These are phyloP conservation scores for Autographa pulchrina DNA, from an alignment of 2,888 invertebrate species.

Conservation along the genomic window DNA sequence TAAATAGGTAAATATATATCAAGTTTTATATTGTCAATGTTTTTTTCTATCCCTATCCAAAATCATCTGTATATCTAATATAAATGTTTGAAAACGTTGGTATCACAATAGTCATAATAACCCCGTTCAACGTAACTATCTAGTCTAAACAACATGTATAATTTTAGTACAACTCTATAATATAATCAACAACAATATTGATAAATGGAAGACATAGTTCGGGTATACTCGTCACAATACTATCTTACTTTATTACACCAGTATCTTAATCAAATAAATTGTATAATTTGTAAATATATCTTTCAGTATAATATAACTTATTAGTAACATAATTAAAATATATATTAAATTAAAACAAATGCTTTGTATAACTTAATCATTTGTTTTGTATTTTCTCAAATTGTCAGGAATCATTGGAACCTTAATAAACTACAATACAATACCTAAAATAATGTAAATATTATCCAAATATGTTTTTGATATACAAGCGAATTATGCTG, in stretches of 20 bases:
- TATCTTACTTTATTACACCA: constrained; percentile 34
- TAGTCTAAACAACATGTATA: constrained; percentile 69
- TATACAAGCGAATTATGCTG: constrained; percentile 45
- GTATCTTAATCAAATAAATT: constrained; percentile 42
- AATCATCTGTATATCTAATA: constrained; percentile 59
- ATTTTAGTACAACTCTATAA: constrained; percentile 60
- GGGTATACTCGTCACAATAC: constrained; percentile 46
- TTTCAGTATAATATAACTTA: constrained; percentile 34
- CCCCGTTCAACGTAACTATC: constrained; percentile 55
- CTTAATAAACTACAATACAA: constrained; percentile 41
- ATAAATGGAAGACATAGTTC: constrained; percentile 67
- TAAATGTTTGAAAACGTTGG: constrained; percentile 52
- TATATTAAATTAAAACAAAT: constrained; percentile 23
- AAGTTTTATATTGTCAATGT: background rate
- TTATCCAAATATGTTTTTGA: constrained; percentile 62
- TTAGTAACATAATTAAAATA: constrained; percentile 34
- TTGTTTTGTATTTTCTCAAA: constrained; percentile 14
- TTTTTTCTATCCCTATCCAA: background rate
- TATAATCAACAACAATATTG: constrained; percentile 65
- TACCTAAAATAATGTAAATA: constrained; percentile 58
- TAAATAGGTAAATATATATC: background rate
- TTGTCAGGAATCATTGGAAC: constrained; percentile 28
- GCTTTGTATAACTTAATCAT: constrained; percentile 5
- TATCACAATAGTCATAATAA: constrained; percentile 61
- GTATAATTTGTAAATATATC: constrained; percentile 54